A percentile compares a stretch with the other conserved stretches of the same genome.
Conservation (phyloP, 2,113 vertebrate genomes). For the Calidris pygmaea region DNA sequence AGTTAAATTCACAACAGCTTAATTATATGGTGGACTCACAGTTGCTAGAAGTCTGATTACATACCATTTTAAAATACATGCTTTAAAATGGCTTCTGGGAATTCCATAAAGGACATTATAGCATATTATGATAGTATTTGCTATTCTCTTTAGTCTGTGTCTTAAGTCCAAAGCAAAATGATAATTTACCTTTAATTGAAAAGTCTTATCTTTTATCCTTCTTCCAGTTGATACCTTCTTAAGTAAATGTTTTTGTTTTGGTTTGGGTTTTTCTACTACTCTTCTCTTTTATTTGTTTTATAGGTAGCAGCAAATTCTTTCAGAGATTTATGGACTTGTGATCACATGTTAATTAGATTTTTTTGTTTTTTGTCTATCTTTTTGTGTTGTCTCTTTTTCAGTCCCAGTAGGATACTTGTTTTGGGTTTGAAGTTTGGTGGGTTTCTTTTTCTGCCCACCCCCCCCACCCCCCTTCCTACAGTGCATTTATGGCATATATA, state of each 20-base stretch:
- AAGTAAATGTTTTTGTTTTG: neutral
- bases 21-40: neutral
- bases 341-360: neutral
- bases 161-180: neutral
- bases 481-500: neutral
- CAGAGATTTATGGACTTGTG: neutral
- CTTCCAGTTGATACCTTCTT: neutral
- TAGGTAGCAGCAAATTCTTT: neutral
- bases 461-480: neutral
- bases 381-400: neutral
- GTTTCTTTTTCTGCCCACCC: fast-evolving
- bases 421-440: neutral
- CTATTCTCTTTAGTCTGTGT: neutral
- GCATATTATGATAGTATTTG: neutral
- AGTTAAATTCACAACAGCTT: neutral
- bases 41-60: neutral
- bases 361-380: neutral
- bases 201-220: neutral
- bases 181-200: neutral
- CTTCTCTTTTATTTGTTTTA: neutral
- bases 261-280: neutral
- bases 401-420: neutral
- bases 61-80: neutral
- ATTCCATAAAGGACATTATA: neutral
- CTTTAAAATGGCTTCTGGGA: neutral